These are phyloP conservation scores for Sternotherus odoratus DNA, from an alignment of 2,797 vertebrate species.

Conservation along the genomic window DNA sequence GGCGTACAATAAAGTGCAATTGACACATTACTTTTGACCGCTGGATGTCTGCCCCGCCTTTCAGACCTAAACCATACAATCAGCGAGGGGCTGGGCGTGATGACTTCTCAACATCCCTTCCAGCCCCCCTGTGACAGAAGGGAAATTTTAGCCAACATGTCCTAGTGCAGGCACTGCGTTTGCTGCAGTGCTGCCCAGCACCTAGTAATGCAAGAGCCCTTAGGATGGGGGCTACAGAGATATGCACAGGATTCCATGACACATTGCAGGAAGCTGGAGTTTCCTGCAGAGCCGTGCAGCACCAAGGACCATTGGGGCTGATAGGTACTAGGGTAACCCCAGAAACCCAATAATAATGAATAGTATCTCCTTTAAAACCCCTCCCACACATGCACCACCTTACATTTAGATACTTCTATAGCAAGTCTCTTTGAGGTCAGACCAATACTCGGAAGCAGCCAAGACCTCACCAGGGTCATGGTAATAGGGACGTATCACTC, in stretches of 20 bases:
- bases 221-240: background rate
- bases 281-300: background rate
- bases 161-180: too few species aligned
- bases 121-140: background rate
- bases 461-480: background rate
- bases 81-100: background rate
- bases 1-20: background rate
- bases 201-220: background rate
- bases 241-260: background rate
- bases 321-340: too few species aligned
- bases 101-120: background rate
- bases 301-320: too few species aligned
- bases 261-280: background rate
- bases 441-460: background rate
- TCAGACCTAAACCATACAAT: background rate
- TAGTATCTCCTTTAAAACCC: too few species aligned
- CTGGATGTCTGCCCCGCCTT: background rate
- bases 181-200: too few species aligned
- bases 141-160: background rate
- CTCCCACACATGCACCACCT: background rate
- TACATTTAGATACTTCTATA: background rate
- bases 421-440: background rate
- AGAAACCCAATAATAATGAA: too few species aligned
- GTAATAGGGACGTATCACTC: background rate
- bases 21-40: background rate